phyloP scores from a whole-genome alignment of 2,797 vertebrate species.

The Rhinichthys osculus region DNA sequence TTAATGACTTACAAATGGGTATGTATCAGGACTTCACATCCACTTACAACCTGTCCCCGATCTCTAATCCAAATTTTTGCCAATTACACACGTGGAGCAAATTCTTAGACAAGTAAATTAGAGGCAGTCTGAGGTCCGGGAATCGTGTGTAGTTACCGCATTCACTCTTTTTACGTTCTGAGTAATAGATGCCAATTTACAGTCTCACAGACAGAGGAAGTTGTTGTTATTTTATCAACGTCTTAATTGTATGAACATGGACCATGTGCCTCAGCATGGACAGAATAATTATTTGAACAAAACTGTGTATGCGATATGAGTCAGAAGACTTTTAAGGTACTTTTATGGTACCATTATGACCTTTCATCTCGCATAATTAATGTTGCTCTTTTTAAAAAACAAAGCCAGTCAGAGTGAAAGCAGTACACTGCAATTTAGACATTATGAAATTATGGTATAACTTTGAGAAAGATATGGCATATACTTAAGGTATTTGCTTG shows the following conservation, averaged over 20 bases:
- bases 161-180: constrained; percentile 70
- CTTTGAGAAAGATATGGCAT: not conserved
- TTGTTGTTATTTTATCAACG: constrained; percentile 71
- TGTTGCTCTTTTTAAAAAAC: not conserved
- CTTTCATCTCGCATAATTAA: not conserved
- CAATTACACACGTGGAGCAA: constrained; percentile 63
- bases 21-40: constrained; percentile 56
- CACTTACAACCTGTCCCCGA: constrained; percentile 37
- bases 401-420: not conserved
- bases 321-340: not conserved
- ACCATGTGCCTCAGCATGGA: constrained; percentile 56
- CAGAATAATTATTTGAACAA: constrained; percentile 65
- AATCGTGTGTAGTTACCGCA: constrained; percentile 73
- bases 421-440: not conserved
- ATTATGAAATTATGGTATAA: not conserved
- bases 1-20: constrained; percentile 80
- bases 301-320: not conserved
- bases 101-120: constrained; percentile 83
- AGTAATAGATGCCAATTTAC: constrained; percentile 77
- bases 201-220: constrained; percentile 72
- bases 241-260: constrained; percentile 70
- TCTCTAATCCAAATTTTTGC: constrained; percentile 56
- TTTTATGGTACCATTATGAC: not conserved
- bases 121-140: constrained; percentile 72
- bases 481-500: not conserved